A percentile compares a stretch with the other conserved stretches of the same genome.
These are phyloP conservation scores for Fukomys damarensis DNA, from an alignment of 2,113 vertebrate genomes.

Conservation along the genomic window DNA sequence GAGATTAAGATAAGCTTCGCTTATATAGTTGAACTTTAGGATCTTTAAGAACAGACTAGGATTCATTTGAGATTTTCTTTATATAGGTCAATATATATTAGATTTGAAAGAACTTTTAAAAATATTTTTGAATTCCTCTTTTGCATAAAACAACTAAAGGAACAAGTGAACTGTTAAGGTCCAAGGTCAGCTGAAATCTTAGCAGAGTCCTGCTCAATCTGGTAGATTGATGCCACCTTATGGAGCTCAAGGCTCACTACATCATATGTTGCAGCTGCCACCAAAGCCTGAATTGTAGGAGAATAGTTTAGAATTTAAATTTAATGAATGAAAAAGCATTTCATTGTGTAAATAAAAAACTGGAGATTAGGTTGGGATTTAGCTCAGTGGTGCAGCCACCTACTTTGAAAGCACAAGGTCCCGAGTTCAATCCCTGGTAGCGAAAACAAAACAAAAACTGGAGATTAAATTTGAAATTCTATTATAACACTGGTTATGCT, in stretches of 20 bases:
- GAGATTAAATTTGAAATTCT: not conserved
- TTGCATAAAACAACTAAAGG: conserved; percentile 20
- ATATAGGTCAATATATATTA: conserved; percentile 52
- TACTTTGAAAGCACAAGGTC: too few relatives aligned
- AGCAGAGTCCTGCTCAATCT: not conserved
- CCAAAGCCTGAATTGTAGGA: not conserved
- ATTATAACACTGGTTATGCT: not conserved
- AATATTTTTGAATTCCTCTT: conserved; percentile 15
- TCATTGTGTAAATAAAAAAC: not conserved
- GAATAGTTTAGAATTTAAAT: not conserved
- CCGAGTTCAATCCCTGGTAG: too few relatives aligned
- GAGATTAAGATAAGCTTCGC: not conserved
- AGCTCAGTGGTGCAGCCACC: too few relatives aligned
- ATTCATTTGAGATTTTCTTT: conserved; percentile 66
- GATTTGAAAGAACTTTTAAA: conserved; percentile 34
- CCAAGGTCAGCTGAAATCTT: not conserved
- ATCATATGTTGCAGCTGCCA: not conserved
- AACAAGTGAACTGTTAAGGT: conserved; percentile 27
- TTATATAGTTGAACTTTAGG: not conserved
- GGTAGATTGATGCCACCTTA: conserved; percentile 43
- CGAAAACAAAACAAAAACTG: too few relatives aligned
- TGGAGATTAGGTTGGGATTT: too few relatives aligned
- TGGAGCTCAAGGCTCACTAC: conserved; percentile 30
- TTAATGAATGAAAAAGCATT: not conserved
- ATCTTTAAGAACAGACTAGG: conserved; percentile 18